Percentiles rank a stretch among this genome's conserved stretches.
phyloP scores from a whole-genome alignment of 2,797 vertebrate genomes.

The Channa striata region DNA sequence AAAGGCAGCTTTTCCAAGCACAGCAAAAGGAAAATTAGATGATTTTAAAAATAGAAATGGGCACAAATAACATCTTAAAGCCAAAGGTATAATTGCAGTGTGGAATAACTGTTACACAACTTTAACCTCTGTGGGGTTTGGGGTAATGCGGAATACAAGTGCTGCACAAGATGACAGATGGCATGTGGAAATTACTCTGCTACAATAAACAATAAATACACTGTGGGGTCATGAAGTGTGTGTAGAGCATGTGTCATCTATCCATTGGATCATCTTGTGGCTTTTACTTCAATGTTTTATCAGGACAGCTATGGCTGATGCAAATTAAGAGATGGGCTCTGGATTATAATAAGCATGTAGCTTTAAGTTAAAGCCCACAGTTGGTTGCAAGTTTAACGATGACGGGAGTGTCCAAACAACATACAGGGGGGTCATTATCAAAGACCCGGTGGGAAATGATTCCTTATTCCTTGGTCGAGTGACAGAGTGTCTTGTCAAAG shows the following conservation, averaged over 20 bases:
- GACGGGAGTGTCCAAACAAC: constrained; percentile 45
- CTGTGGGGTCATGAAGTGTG: constrained; percentile 1
- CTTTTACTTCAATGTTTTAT: constrained; percentile 20
- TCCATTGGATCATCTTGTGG: background rate
- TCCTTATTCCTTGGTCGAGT: constrained; percentile 57
- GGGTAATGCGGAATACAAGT: constrained; percentile 74
- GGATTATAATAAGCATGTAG: constrained; percentile 21
- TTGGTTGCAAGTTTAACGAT: constrained; percentile 23
- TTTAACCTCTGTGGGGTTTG: constrained; percentile 65
- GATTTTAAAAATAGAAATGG: constrained; percentile 73
- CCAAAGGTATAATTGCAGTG: constrained; percentile 69
- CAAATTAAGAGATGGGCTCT: background rate
- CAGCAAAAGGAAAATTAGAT: constrained; percentile 65
- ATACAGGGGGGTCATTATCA: constrained; percentile 26
- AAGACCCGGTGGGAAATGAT: constrained; percentile 35
- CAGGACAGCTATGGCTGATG: constrained; percentile 2
- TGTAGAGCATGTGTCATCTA: background rate
- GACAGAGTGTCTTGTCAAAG: constrained; percentile 77
- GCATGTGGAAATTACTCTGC: constrained; percentile 59
- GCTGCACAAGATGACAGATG: constrained; percentile 53
- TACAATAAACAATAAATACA: constrained; percentile 57
- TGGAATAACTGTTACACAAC: constrained; percentile 80
- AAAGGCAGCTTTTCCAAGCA: constrained; percentile 68
- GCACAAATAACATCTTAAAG: constrained; percentile 70
- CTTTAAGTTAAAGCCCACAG: constrained; percentile 22